These are phyloP conservation scores for Falco peregrinus DNA, from an alignment of 2,797 vertebrate species.

Conservation along the genomic window DNA sequence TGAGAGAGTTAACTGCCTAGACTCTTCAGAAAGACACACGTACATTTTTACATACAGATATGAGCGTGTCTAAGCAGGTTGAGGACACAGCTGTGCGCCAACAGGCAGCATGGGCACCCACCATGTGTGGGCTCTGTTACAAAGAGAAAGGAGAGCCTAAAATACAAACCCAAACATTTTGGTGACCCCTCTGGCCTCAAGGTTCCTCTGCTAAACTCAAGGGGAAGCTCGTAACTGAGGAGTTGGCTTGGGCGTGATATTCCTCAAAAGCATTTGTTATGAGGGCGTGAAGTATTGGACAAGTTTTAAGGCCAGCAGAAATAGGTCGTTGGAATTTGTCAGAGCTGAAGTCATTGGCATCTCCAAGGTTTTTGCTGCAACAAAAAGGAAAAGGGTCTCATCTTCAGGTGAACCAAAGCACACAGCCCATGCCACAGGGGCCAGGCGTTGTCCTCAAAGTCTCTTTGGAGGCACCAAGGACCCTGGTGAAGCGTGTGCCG, in stretches of 20 bases:
- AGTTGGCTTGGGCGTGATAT: background rate
- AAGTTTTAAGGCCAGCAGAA: background rate
- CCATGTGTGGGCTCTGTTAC: too few species aligned
- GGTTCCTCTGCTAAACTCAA: background rate
- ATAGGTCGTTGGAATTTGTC: background rate
- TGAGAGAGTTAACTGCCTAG: background rate
- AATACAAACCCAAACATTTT: background rate
- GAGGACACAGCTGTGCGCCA: rapidly evolving
- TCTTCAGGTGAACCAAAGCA: background rate
- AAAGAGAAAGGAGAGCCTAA: background rate
- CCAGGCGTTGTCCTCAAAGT: background rate
- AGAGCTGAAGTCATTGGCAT: background rate
- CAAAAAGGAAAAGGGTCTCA: background rate
- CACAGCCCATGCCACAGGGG: background rate
- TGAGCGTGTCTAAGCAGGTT: background rate
- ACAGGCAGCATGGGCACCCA: background rate
- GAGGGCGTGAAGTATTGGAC: conserved; percentile 43
- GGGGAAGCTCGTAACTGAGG: background rate
- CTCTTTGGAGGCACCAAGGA: background rate
- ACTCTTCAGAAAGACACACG: background rate
- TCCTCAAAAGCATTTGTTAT: conserved; percentile 47
- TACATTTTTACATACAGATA: rapidly evolving
- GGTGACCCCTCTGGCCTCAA: background rate
- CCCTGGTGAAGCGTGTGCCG: rapidly evolving
- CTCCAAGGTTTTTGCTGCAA: background rate